Percentiles rank a stretch among this genome's conserved stretches.
Evolutionary conservation across 1,140 invertebrate genomes (phyloP).

Genomic region (Caenorhabditis briggsae): DNA sequence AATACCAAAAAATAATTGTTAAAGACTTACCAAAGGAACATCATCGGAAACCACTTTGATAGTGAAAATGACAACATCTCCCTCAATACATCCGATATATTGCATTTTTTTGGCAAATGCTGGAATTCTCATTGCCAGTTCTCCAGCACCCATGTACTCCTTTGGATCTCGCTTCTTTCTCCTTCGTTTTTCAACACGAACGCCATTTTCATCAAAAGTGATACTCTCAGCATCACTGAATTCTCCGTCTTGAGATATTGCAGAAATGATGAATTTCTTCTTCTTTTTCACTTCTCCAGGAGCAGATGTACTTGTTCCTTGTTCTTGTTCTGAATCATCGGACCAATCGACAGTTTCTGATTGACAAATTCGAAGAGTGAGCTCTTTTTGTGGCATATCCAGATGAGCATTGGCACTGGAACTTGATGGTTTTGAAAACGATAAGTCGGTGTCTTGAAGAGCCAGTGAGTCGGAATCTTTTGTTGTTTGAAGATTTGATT

Average conservation of each 20-base stretch:
- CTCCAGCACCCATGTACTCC: conserved; percentile 26
- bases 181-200: conserved; percentile 34
- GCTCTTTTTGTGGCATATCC: conserved; percentile 8
- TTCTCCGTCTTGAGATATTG: conserved; percentile 39
- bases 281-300: conserved; percentile 52
- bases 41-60: conserved; percentile 44
- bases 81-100: conserved; percentile 44
- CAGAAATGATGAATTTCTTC: conserved; percentile 35
- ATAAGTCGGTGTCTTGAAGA: conserved; percentile 22
- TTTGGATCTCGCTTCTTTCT: conserved; percentile 46
- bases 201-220: conserved; percentile 42
- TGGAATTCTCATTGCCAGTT: conserved; percentile 31
- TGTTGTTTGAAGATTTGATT: neutral
- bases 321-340: conserved; percentile 18
- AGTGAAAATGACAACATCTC: conserved; percentile 28
- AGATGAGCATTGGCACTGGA: neutral
- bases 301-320: conserved; percentile 43
- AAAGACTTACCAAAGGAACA: conserved; percentile 9
- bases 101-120: conserved; percentile 39
- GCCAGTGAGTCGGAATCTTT: neutral
- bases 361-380: conserved; percentile 47
- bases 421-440: conserved; percentile 27
- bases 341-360: conserved; percentile 41
- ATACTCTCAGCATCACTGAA: conserved; percentile 53
- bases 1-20: neutral